Conservation (phyloP, 2,888 invertebrate genomes). For the Cheilosia impressa region DNA sequence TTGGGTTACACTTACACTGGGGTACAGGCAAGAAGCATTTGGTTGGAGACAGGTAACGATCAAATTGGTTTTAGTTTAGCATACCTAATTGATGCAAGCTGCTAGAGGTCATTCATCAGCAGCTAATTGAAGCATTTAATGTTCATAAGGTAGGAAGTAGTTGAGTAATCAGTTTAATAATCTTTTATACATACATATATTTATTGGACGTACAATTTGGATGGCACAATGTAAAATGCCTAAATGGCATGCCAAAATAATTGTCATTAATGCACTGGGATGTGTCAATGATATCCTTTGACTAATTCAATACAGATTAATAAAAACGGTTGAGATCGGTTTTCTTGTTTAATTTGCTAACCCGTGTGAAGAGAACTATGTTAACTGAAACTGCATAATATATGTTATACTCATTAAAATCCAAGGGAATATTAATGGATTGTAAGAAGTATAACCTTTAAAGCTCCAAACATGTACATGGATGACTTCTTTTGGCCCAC, state of each 20-base stretch:
- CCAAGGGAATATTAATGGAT: too few relatives aligned
- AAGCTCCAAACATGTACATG: too few relatives aligned
- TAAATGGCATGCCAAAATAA: neutral
- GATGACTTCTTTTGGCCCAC: too few relatives aligned
- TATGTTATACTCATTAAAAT: too few relatives aligned
- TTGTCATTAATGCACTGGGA: too few relatives aligned
- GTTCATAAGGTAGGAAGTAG: neutral
- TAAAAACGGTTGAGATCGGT: too few relatives aligned
- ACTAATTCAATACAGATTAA: too few relatives aligned
- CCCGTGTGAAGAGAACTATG: too few relatives aligned
- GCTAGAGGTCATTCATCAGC: neutral
- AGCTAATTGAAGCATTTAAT: conserved; percentile 1
- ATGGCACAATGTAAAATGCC: neutral
- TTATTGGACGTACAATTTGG: neutral
- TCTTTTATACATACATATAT: neutral
- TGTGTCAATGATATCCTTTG: too few relatives aligned
- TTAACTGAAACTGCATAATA: too few relatives aligned
- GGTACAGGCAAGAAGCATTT: neutral
- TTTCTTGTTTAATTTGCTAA: too few relatives aligned
- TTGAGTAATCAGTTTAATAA: neutral
- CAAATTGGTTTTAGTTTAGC: neutral
- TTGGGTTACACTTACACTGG: neutral
- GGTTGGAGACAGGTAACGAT: neutral
- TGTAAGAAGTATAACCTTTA: too few relatives aligned
- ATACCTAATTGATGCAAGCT: conserved; percentile 4